Evolutionary conservation across 2,113 vertebrate species (phyloP).

Genomic region (Psittacula cyanocephala): DNA sequence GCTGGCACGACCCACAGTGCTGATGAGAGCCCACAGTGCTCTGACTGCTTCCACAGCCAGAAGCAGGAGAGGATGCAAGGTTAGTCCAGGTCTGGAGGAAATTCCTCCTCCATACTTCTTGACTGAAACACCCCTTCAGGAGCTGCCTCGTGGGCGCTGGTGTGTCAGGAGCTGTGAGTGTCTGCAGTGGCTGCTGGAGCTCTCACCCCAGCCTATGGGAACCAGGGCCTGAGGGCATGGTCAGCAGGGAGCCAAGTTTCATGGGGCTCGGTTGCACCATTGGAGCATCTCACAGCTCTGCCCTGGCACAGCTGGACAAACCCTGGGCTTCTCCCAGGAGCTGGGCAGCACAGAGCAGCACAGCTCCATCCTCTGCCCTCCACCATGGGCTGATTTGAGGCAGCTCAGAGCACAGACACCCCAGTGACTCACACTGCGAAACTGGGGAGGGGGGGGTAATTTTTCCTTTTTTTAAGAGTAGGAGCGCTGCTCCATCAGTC

Average conservation of each 20-base stretch:
- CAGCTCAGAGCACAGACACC: neutral
- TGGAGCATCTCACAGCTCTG: neutral
- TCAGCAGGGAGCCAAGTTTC: neutral
- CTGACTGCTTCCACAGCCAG: neutral
- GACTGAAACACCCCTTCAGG: neutral
- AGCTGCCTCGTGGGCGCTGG: neutral
- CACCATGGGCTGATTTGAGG: neutral
- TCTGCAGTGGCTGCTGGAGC: neutral
- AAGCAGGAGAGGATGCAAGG: neutral
- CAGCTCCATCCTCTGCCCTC: neutral
- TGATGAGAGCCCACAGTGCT: accelerated
- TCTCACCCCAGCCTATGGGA: neutral
- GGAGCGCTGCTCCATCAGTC: slow-evolving; percentile 42
- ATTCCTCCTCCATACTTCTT: neutral
- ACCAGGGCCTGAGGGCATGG: accelerated
- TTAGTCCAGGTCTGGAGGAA: neutral
- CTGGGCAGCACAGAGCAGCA: neutral
- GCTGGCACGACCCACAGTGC: neutral
- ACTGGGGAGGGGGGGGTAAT: neutral
- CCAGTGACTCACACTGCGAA: slow-evolving; percentile 10
- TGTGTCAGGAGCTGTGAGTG: neutral
- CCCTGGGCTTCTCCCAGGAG: neutral
- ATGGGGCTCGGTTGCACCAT: accelerated
- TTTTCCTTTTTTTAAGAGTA: neutral
- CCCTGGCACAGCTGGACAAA: accelerated